These are phyloP conservation scores for Polia nebulosa DNA, from an alignment of 2,888 invertebrate genomes.

Conservation along the genomic window DNA sequence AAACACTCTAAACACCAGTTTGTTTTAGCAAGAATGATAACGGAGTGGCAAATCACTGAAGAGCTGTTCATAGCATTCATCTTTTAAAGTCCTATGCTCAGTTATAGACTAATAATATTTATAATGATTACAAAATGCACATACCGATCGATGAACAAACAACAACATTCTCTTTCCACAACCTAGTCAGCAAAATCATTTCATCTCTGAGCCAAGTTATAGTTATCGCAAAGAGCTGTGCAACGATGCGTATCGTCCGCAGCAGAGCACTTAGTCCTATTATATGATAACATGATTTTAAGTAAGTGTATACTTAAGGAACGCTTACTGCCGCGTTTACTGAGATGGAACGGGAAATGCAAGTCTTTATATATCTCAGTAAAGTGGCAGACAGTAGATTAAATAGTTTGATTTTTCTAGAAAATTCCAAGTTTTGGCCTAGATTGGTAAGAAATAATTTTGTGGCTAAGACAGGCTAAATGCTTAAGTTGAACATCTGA, in stretches of 20 bases:
- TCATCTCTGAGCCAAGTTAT: slow-evolving; percentile 31
- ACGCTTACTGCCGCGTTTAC: slow-evolving; percentile 39
- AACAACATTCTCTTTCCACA: neutral
- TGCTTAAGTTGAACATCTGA: neutral
- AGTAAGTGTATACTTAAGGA: slow-evolving; percentile 42
- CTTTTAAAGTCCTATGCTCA: no score
- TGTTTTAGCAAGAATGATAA: neutral
- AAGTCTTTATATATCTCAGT: slow-evolving; percentile 1
- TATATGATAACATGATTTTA: slow-evolving; percentile 54
- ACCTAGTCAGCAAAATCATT: slow-evolving; percentile 23
- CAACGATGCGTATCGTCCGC: slow-evolving; percentile 61
- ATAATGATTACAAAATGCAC: neutral
- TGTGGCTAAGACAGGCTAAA: neutral
- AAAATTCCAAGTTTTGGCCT: neutral
- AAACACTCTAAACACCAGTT: neutral
- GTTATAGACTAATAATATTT: no score
- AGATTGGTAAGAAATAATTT: neutral
- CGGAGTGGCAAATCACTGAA: neutral
- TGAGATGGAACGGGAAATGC: slow-evolving; percentile 36
- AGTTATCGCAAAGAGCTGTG: slow-evolving; percentile 41
- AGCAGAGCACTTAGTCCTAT: slow-evolving; percentile 58
- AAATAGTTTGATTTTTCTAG: neutral
- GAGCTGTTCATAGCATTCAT: no score
- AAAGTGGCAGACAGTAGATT: slow-evolving; percentile 8
- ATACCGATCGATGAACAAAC: neutral